A percentile compares a stretch with the other conserved stretches of the same genome.
These are phyloP conservation scores for Scolopax bukidnonensis DNA, from an alignment of 2,797 vertebrate genomes.

Conservation along the genomic window DNA sequence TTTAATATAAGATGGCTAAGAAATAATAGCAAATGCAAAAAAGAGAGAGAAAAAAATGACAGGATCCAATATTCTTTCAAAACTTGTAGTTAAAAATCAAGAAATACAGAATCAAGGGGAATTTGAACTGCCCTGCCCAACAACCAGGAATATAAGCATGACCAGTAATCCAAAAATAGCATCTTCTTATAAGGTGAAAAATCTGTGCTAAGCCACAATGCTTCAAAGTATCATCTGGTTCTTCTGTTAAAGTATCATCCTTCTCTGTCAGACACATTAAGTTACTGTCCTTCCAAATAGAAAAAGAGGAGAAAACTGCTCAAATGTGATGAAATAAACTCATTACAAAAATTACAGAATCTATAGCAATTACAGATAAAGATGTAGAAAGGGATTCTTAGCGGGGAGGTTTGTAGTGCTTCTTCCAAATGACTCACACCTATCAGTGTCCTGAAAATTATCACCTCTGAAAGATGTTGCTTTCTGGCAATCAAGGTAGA, in stretches of 20 bases:
- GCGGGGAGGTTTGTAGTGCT: neutral
- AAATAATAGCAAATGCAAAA: constrained; percentile 16
- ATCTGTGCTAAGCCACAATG: constrained; percentile 73
- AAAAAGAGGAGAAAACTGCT: constrained; percentile 14
- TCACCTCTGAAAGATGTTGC: neutral
- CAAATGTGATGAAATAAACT: neutral
- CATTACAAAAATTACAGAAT: neutral
- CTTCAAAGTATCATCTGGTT: constrained; percentile 70
- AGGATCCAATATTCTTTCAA: constrained; percentile 36
- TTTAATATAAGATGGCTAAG: constrained; percentile 11
- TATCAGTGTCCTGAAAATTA: neutral
- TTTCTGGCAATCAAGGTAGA: neutral
- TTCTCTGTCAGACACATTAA: constrained; percentile 46
- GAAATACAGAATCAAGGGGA: constrained; percentile 68
- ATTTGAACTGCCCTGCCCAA: constrained; percentile 45
- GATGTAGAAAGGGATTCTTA: neutral
- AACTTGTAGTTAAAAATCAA: constrained; percentile 61
- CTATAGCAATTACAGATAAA: neutral
- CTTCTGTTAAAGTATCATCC: constrained; percentile 60
- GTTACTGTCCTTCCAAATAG: constrained; percentile 9
- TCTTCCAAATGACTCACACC: neutral
- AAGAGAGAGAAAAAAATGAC: neutral
- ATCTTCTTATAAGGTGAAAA: constrained; percentile 69
- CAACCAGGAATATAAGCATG: constrained; percentile 68
- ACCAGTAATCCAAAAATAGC: constrained; percentile 73